phyloP scores from a whole-genome alignment of 2,797 vertebrate genomes.

The Spheniscus humboldti region DNA sequence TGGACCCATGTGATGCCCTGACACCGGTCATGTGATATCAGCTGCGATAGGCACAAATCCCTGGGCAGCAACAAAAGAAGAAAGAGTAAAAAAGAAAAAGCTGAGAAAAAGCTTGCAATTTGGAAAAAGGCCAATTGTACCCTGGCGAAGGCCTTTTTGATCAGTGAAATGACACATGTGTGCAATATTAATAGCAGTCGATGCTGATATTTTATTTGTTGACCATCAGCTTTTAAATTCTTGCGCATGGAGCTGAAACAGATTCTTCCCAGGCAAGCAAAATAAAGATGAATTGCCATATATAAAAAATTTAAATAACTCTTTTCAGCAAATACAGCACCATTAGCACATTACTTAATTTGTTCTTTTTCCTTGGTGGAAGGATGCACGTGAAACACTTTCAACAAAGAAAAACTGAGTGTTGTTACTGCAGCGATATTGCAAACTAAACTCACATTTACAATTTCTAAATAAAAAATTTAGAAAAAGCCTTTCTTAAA shows the following conservation, averaged over 20 bases:
- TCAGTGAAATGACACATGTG: conserved; percentile 85
- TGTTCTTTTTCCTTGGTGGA: conserved; percentile 41
- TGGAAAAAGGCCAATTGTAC: conserved; percentile 76
- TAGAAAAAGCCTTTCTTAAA: not conserved
- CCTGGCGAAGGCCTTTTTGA: conserved; percentile 77
- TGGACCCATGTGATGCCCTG: conserved; percentile 79
- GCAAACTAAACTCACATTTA: conserved; percentile 27
- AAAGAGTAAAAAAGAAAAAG: conserved; percentile 77
- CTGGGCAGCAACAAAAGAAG: conserved; percentile 81
- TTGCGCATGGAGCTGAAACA: conserved; percentile 47
- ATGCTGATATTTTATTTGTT: conserved; percentile 82
- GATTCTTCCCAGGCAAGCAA: conserved; percentile 47
- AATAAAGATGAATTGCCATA: conserved; percentile 59
- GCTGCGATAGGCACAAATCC: conserved; percentile 82
- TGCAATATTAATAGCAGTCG: conserved; percentile 84
- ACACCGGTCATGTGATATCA: conserved; percentile 79
- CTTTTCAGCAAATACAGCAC: conserved; percentile 2
- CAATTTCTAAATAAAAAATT: conserved; percentile 27
- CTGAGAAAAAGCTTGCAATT: conserved; percentile 79
- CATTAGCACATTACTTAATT: conserved; percentile 20
- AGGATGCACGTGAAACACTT: conserved; percentile 20
- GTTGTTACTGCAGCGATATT: not conserved
- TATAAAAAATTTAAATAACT: conserved; percentile 55
- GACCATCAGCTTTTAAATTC: conserved; percentile 65
- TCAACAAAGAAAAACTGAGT: conserved; percentile 20